Percentiles rank a stretch among this genome's conserved stretches.
Conservation (phyloP, 2,888 invertebrate genomes). For the Xestia c-nigrum region DNA sequence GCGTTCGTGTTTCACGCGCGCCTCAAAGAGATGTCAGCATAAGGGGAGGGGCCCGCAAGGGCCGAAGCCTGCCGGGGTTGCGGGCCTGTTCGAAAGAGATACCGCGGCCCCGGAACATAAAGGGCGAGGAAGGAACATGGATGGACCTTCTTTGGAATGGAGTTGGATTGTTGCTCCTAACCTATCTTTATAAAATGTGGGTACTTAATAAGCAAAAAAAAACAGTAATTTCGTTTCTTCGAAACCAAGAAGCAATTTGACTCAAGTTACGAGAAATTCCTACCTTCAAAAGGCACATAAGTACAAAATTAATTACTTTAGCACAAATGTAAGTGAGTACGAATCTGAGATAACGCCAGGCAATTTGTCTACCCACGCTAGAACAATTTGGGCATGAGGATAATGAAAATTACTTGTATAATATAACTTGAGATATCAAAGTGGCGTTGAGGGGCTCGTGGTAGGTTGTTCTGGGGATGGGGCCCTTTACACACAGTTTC, state of each 20-base stretch:
- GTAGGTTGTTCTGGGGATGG: too few species aligned
- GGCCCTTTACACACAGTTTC: too few species aligned
- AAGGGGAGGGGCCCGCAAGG: too few species aligned
- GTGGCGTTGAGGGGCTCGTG: not conserved
- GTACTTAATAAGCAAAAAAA: not conserved
- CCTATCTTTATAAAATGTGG: not conserved
- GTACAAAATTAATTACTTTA: not conserved
- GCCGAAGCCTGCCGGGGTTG: too few species aligned
- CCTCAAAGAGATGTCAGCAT: too few species aligned
- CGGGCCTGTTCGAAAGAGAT: too few species aligned
- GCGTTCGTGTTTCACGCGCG: too few species aligned
- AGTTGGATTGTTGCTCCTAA: not conserved
- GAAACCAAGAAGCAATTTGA: not conserved
- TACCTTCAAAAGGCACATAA: not conserved
- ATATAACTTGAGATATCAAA: not conserved
- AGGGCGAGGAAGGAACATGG: too few species aligned
- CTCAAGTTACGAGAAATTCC: not conserved
- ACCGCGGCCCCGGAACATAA: too few species aligned
- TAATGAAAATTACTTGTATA: not conserved
- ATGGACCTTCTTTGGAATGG: not conserved
- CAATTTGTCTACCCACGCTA: constrained; percentile 25
- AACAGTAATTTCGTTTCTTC: not conserved
- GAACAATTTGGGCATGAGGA: not conserved
- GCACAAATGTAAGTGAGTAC: not conserved
- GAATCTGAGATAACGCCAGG: constrained; percentile 1